Percentiles rank a stretch among this genome's conserved stretches.
Evolutionary conservation across 2,113 vertebrate genomes (phyloP).

Genomic region (Ailurus styani): DNA sequence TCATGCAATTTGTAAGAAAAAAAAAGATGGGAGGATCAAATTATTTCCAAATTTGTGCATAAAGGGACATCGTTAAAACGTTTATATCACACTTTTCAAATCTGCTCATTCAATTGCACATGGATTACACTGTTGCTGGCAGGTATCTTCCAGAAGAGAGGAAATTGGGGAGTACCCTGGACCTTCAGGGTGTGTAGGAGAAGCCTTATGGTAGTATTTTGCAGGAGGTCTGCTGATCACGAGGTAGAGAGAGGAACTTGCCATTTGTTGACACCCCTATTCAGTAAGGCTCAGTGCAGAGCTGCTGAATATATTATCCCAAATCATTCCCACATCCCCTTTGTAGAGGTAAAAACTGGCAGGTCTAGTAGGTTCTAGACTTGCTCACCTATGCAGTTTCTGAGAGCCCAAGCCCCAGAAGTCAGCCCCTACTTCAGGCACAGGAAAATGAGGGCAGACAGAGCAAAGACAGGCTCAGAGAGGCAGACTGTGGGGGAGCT

Average conservation of each 20-base stretch:
- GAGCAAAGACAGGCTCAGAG: not conserved
- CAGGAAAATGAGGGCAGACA: not conserved
- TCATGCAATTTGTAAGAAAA: not conserved
- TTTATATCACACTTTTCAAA: not conserved
- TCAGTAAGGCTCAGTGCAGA: not conserved
- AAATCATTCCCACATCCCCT: not conserved
- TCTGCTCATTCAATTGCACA: not conserved
- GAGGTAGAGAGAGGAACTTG: not conserved
- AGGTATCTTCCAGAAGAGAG: not conserved
- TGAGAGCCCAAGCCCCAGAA: not conserved
- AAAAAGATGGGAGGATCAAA: not conserved
- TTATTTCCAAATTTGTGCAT: constrained; percentile 1
- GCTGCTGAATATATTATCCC: not conserved
- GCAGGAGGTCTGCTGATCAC: not conserved
- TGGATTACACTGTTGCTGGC: not conserved
- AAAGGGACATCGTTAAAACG: not conserved
- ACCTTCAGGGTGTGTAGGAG: too few species aligned
- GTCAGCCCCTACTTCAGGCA: not conserved
- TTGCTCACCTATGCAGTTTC: not conserved
- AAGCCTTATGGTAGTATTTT: not conserved
- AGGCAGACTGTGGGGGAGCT: too few species aligned
- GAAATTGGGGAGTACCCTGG: not conserved
- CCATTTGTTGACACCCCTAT: not conserved
- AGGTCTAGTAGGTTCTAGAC: not conserved
- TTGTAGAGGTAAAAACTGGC: not conserved